Evolutionary conservation across 2,888 invertebrate species (phyloP), one percentile per base, ranked within the genome.

Genomic region (Lasioglossum marginatum): DNA sequence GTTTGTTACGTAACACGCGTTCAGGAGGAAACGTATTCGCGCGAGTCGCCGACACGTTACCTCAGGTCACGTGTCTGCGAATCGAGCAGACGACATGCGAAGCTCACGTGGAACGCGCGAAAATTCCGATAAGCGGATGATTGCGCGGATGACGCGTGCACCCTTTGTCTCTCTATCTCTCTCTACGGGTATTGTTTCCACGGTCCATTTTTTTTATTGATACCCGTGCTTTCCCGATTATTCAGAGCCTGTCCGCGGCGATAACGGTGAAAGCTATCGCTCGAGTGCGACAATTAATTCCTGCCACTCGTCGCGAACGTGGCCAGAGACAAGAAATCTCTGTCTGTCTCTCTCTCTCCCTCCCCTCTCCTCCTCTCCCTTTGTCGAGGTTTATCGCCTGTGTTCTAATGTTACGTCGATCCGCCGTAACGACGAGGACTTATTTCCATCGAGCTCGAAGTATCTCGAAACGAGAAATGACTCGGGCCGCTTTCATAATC

Each of bases 1-100:
- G 88, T 78, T 66, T 72, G 82, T 90, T 89, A 90, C 78, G 82
- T 91, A 90, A 89, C 63, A 34, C n/a, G 45, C 78, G 66, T 52
- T 19, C 43, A 72, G 23, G 77, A 74, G 60, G 70, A 72, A 82
- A 83, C 74, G 83, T 83, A 79, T 85, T 79, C 82, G 81, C 83
- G 83, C 60, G 73, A 79, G 71, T 82, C 76, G 37, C 82, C 68
- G 82, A 75, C 90, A 90, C 89, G 90, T 89, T 90, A 90, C 76
- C 87, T 80, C 68, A 48, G 78, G 86, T 91, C 90, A 91, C 90
- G 90, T 91, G 90, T 88, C 79, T 75, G 2, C 71, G 27, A 57
- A 14, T 79, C 80, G 81, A 73, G 14, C 72, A 63, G 60, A 34
- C 81, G 73, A 75, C 37, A 52, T 40, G 45, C 48, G 34, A 66